Conservation (phyloP, 1,140 invertebrate species). For the Chymomyza costata region DNA sequence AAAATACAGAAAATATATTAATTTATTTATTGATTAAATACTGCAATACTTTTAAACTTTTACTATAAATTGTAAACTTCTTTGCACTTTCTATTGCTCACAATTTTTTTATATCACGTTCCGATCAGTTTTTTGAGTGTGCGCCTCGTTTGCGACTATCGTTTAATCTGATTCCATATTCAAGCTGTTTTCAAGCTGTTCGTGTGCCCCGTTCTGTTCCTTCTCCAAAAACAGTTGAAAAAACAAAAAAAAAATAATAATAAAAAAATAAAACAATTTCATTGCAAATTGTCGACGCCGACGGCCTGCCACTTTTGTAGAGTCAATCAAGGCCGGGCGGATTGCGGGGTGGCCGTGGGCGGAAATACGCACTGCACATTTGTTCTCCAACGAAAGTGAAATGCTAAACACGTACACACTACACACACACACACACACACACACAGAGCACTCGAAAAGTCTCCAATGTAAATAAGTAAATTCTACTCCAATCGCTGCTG, state of each 20-base stretch:
- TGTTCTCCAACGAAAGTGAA: conserved; percentile 62
- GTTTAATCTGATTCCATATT: conserved; percentile 54
- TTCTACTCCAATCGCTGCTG: conserved; percentile 6
- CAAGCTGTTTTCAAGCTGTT: too few species aligned
- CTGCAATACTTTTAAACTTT: too few species aligned
- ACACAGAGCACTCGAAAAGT: conserved; percentile 16
- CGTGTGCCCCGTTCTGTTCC: conserved; percentile 54
- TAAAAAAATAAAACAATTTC: conserved; percentile 29
- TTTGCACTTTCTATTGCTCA: conserved; percentile 11
- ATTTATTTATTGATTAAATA: too few species aligned
- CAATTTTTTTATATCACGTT: not conserved
- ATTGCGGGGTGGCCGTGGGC: conserved; percentile 31
- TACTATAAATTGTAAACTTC: too few species aligned
- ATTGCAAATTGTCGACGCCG: conserved; percentile 60
- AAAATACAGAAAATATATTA: too few species aligned
- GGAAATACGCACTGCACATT: conserved; percentile 64
- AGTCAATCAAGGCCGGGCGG: conserved; percentile 58
- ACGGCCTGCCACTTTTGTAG: conserved; percentile 45
- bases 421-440: conserved; percentile 13
- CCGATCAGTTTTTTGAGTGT: conserved; percentile 45
- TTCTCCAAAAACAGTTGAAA: conserved; percentile 49
- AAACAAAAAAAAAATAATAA: conserved; percentile 25
- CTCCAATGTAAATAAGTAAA: conserved; percentile 36
- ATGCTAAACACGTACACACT: conserved; percentile 25
- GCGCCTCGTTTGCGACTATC: conserved; percentile 53